Conservation (phyloP, 53 echinoderm and acorn worm genomes). For the Apostichopus leukothele region DNA sequence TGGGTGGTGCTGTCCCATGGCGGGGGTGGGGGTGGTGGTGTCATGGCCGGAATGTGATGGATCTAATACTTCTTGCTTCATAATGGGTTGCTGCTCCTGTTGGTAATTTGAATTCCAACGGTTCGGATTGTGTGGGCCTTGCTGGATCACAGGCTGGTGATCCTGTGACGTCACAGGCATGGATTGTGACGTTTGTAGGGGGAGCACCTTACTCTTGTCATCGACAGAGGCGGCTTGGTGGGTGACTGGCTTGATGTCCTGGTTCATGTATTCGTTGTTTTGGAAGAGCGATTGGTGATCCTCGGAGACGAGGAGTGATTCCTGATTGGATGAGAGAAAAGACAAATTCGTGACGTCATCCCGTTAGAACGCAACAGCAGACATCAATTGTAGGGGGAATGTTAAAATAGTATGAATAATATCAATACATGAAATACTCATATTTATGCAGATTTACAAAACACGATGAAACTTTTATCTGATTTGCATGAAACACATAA, state of each 20-base stretch:
- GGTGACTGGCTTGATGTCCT: conserved; percentile 40
- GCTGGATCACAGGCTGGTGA: not conserved
- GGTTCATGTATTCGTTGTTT: conserved; percentile 37
- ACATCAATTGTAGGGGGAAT: too few species aligned
- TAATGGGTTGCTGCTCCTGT: conserved; percentile 7
- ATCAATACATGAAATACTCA: too few species aligned
- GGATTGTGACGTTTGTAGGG: conserved; percentile 21
- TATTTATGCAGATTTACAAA: too few species aligned
- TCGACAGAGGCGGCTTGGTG: conserved; percentile 18
- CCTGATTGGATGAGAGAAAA: conserved; percentile 31
- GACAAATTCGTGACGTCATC: not conserved
- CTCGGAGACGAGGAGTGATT: conserved; percentile 45
- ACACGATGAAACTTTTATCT: too few species aligned
- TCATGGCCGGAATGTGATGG: conserved; percentile 35
- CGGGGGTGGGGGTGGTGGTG: conserved; percentile 40
- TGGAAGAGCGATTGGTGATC: conserved; percentile 44
- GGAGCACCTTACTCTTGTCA: conserved; percentile 34
- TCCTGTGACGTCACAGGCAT: conserved; percentile 38
- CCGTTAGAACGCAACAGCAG: too few species aligned
- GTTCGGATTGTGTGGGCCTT: conserved; percentile 14
- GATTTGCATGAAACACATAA: too few species aligned
- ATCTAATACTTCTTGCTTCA: conserved; percentile 48
- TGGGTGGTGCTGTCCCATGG: conserved; percentile 14
- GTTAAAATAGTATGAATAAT: too few species aligned
- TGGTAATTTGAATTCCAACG: conserved; percentile 45